These are phyloP conservation scores for Trichonephila clavata DNA, from an alignment of 1,140 invertebrate species.

Conservation along the genomic window DNA sequence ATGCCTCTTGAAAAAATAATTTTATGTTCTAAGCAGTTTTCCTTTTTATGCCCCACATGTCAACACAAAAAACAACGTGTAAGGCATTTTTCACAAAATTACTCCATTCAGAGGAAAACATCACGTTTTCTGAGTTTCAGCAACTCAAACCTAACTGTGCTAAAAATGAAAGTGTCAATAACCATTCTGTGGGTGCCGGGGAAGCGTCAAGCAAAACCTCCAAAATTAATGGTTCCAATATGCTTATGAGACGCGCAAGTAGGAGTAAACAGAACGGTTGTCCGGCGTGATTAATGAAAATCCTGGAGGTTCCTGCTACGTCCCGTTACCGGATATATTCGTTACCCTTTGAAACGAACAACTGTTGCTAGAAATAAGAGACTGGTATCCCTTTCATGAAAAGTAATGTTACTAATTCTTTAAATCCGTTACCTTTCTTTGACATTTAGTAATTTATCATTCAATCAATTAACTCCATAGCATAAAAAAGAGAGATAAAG, in stretches of 20 bases:
- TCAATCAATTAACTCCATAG: too few relatives aligned
- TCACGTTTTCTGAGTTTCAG: too few relatives aligned
- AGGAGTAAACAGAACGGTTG: slow-evolving; percentile 29
- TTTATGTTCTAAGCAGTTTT: too few relatives aligned
- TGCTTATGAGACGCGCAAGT: slow-evolving; percentile 11
- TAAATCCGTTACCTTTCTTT: neutral
- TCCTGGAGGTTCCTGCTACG: neutral
- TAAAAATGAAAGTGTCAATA: slow-evolving; percentile 31
- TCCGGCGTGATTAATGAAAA: slow-evolving; percentile 42
- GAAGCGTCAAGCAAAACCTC: neutral
- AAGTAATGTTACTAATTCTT: too few relatives aligned
- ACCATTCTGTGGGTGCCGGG: neutral
- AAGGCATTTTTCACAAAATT: too few relatives aligned
- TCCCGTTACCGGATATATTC: slow-evolving; percentile 16
- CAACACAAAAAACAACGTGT: too few relatives aligned
- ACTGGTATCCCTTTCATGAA: neutral
- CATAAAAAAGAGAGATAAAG: too few relatives aligned
- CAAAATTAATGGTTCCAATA: slow-evolving; percentile 42
- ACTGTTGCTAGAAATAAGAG: neutral
- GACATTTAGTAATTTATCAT: too few relatives aligned
- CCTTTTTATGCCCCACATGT: too few relatives aligned
- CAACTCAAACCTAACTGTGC: neutral
- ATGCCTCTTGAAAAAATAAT: too few relatives aligned
- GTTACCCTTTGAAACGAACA: neutral
- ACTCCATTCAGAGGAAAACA: too few relatives aligned